Evolutionary conservation across 2,797 vertebrate species (phyloP).

Genomic region (Enteromius paludinosus): DNA sequence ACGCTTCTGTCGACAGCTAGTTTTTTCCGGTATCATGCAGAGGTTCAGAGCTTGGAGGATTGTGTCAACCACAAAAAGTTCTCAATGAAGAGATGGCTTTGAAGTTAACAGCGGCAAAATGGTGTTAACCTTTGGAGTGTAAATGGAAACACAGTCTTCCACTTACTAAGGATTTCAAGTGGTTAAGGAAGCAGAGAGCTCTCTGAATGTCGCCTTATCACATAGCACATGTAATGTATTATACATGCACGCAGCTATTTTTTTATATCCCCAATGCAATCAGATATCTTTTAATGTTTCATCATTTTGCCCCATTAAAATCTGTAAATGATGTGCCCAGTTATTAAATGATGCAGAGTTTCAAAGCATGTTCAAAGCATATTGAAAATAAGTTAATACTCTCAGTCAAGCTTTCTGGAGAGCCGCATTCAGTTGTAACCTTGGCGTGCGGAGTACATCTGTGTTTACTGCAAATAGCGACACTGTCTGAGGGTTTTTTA

Average conservation of each 20-base stretch:
- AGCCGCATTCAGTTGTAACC: constrained; percentile 31
- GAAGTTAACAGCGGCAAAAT: constrained; percentile 48
- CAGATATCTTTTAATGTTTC: constrained; percentile 26
- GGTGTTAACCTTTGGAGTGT: constrained; percentile 41
- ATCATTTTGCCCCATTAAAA: constrained; percentile 8
- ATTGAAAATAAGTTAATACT: constrained; percentile 44
- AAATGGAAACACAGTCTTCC: constrained; percentile 12
- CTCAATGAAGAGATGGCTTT: constrained; percentile 31
- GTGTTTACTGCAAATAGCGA: constrained; percentile 56
- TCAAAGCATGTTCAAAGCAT: constrained; percentile 13
- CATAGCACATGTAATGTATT: constrained; percentile 20
- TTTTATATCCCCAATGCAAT: constrained; percentile 30
- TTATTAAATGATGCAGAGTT: constrained; percentile 48
- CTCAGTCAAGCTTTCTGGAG: constrained; percentile 32
- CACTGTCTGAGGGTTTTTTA: constrained; percentile 38
- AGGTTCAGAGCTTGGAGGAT: constrained; percentile 37
- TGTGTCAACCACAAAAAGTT: constrained; percentile 41
- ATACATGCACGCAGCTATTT: constrained; percentile 32
- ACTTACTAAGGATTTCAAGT: constrained; percentile 29
- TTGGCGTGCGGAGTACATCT: constrained; percentile 34
- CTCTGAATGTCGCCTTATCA: neutral
- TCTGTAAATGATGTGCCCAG: constrained; percentile 34
- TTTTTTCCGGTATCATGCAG: constrained; percentile 37
- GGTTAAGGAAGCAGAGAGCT: constrained; percentile 17
- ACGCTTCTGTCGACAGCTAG: neutral